Conservation (phyloP, 2,888 invertebrate species). For the Apotomis betuletana region DNA sequence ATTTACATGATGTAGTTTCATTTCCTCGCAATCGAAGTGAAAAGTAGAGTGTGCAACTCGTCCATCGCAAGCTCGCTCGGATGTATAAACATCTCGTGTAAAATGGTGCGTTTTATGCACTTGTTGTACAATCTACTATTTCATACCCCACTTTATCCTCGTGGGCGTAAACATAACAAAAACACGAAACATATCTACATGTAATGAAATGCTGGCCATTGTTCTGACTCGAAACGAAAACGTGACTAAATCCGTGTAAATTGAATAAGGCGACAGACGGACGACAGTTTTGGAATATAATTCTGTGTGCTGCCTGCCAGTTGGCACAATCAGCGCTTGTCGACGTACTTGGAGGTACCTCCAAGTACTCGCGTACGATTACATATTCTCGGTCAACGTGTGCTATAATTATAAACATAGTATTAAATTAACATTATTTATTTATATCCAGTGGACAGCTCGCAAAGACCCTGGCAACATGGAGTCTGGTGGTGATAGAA, state of each 20-base stretch:
- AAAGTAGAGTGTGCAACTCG: no score
- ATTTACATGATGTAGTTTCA: no score
- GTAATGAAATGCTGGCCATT: slow-evolving; percentile 7
- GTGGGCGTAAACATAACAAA: neutral
- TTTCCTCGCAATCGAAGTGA: no score
- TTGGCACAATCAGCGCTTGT: slow-evolving; percentile 60
- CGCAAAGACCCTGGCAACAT: no score
- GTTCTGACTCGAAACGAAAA: slow-evolving; percentile 6
- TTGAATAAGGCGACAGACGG: slow-evolving; percentile 35
- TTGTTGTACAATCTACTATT: no score
- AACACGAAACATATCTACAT: neutral
- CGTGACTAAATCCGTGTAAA: slow-evolving; percentile 34
- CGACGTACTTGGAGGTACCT: slow-evolving; percentile 55
- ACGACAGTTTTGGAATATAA: slow-evolving; percentile 38
- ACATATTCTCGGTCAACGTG: slow-evolving; percentile 17
- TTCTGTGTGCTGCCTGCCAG: slow-evolving; percentile 54
- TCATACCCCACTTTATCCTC: neutral
- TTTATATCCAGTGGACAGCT: neutral
- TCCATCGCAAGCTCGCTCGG: no score
- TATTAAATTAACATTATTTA: slow-evolving; percentile 6
- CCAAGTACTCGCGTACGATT: slow-evolving; percentile 49
- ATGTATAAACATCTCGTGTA: no score
- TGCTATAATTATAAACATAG: slow-evolving; percentile 29
- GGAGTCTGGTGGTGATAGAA: no score
- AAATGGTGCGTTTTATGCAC: no score